Evolutionary conservation across 2,888 invertebrate species (phyloP), one percentile per base, ranked within the genome.

Genomic region (Fissipunctia ypsillon): DNA sequence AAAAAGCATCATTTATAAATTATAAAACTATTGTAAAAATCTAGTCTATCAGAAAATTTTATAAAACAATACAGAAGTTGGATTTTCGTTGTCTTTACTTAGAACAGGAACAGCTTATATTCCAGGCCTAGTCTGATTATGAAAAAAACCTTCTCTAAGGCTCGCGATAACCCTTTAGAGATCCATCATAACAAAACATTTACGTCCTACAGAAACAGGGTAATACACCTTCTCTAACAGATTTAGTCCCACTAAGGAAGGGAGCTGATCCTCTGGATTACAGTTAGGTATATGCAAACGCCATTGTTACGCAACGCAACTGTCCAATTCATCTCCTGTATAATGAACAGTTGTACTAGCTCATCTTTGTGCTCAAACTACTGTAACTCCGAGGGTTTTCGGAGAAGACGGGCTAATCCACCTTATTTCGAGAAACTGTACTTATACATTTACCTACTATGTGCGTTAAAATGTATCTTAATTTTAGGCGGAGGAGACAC

Each of bases 241-340:
- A 74, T 66, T 54, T 38, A 80, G 54, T 19, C 31, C 41, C 22
- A 64, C 57, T 73, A 59, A 60, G 61, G 41, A 77, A 67, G 60
- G 74, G 64, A 71, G 54, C 65, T 85, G 82, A 87, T 87, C 88
- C 81, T 35, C 66, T 25, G 81, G 85, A 87, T 87, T 87, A 87
- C 63, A 70, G 52, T 54, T n/a, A 45, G 80, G 57, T 60, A 71
- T 73, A 69, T 69, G 73, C 57, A 50, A 54, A 68, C 41, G 67
- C 69, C 67, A 67, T 78, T 81, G 73, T 80, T 74, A 69, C 72
- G 65, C 38, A 76, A 79, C 67, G 63, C 31, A 66, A 71, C 76
- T 69, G 69, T 69, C 63, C 70, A 81, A 76, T 63, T 73, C 79
- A 63, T 74, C 63, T 76, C 57, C 50, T 76, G 74, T 82, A 86